Evolutionary conservation across 2,113 vertebrate genomes (phyloP), one percentile per base, ranked within the genome.

Genomic region (Sitta europaea): DNA sequence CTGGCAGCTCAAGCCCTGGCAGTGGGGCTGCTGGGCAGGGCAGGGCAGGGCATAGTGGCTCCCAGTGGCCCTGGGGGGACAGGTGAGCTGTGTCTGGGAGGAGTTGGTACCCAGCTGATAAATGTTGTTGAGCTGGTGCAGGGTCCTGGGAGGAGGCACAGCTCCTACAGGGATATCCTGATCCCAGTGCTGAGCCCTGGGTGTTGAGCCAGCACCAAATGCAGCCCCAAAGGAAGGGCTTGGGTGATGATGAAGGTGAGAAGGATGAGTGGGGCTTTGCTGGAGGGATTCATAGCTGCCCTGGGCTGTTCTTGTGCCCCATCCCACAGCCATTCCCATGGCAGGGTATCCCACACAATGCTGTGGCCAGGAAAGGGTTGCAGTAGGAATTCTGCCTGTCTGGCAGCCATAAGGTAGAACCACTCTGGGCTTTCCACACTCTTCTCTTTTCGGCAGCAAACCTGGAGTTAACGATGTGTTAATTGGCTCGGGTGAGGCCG

Each of bases 321-420:
- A 42, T 25, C 35, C 77, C 5, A 14, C 20, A 59, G 38, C 38
- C 23, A 2, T 8, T 10, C 6, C 82, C 51, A 13, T 0, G 0
- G 43, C 11, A 35, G 3, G 13, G 12, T 14, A 16, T 51, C 12
- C 50, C 12, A 3, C 0, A 2, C 0, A 1, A 8, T 0, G 11
- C 58, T 17, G 29, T 4, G 0, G 38, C 38, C 0, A 0, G 24
- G 73, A 31, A 24, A 15, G 63, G 51, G 12, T 0, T 7, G 29
- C 2, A 16, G 15, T 2, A 2, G 20, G 33, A 77, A 31, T 1
- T 1, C 25, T 79, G n/a, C 55, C 27, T 29, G 68, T 42, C 55
- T 1, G 3, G 25, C 11, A 4, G 3, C 33, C 1, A 0, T 3
- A 17, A 45, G 57, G 28, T 11, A 55, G 63, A 78, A 14, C 57